A percentile compares a stretch with the other conserved stretches of the same genome.
Evolutionary conservation across 2,888 invertebrate species (phyloP).

Genomic region (Nymphalis urticae): DNA sequence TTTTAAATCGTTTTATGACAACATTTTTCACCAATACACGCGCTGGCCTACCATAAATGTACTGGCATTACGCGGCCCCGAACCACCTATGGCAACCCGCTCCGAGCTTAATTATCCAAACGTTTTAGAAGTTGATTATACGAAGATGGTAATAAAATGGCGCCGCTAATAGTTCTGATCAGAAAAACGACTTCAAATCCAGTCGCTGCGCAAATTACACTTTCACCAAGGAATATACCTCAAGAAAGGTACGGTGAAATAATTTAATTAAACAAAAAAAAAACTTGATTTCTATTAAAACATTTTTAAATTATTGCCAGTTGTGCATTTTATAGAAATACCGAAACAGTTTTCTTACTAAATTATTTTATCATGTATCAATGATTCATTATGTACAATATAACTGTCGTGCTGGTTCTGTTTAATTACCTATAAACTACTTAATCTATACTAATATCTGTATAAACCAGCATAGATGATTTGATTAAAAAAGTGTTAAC

Average conservation of each 20-base stretch:
- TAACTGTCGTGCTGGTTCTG: no score
- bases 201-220: constrained; percentile 33
- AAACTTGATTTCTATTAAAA: background rate
- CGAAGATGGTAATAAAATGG: constrained; percentile 55
- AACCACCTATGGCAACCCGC: constrained; percentile 69
- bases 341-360: no score
- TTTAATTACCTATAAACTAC: background rate
- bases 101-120: constrained; percentile 69
- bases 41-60: constrained; percentile 68
- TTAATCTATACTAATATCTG: constrained; percentile 13
- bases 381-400: no score
- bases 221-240: constrained; percentile 35
- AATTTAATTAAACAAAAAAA: background rate
- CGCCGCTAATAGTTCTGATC: constrained; percentile 40
- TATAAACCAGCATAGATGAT: constrained; percentile 17
- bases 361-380: no score
- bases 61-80: constrained; percentile 67
- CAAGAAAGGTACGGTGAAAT: background rate
- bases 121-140: constrained; percentile 62
- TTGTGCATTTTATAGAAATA: no score
- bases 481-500: constrained; percentile 59
- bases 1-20: constrained; percentile 62
- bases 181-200: constrained; percentile 34
- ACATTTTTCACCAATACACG: constrained; percentile 75
- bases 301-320: no score